Base-by-base conservation (phyloP, 2,797 vertebrate species). In the Gymnoscopelus microlampas region DNA sequence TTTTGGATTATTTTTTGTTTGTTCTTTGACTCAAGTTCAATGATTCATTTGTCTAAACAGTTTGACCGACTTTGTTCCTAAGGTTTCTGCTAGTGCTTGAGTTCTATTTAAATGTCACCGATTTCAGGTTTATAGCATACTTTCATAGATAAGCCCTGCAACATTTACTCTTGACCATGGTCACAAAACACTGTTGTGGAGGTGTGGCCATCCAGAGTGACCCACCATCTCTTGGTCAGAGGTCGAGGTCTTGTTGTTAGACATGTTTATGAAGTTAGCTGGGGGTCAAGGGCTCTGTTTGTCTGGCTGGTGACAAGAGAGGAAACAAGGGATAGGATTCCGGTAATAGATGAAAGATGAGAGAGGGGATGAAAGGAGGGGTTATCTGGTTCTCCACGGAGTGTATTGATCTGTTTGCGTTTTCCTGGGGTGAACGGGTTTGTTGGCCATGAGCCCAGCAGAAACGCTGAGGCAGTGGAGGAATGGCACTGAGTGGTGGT, bases 341-440 rank as follows among this genome's bases (percentile, higher is more conserved):
- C 75, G 68, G 86, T 89, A 90, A 89, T 74, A 91, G 87, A 90
- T 92, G 85, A 93, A 93, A 92, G 88, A 87, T 48, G 80, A 90
- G 86, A 86, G 82, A 75, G 55, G 58, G 82, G 86, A 89, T 89
- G 86, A 91, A 90, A 87, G 88, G 79, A 75, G 75, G 77, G 88
- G 86, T 86, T 91, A 88, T 91, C 88, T 87, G 78, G 73, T 85
- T 70, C 84, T 83, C 78, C 68, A 78, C 63, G 48, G 75, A 84
- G 85, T 55, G 5, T 71, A 92, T 92, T 64, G 90, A 93, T 94
- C 91, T 84, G 79, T 89, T 87, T 87, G 74, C 88, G 71, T 91
- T 89, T 87, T 87, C 23, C 58, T 68, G 77, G 85, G 90, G 88
- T 91, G 82, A 92, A 74, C 77, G 80, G 84, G 89, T 92, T 92